Base-by-base conservation (phyloP, 2,113 vertebrate species). In the Hippocampus zosterae region DNA sequence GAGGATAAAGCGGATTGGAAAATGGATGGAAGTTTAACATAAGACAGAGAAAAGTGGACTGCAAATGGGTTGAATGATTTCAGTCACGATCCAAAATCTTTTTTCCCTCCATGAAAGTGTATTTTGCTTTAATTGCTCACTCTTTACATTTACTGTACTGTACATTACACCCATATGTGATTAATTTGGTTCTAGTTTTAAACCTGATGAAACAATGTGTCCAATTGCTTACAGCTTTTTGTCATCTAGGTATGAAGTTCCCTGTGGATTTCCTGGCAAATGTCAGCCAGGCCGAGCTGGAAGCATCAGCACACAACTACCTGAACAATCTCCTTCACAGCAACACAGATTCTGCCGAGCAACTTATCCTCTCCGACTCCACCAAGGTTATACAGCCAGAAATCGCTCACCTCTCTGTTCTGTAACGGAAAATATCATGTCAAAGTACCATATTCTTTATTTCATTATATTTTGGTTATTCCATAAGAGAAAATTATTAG, bases 181-280 rank as follows among this genome's bases (percentile, higher is more conserved):
- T 63, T 33, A 63, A 19, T 40, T 19, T 10, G 13, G 19, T 9
- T 8, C 2, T 6, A 21, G 11, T 63, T 41, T 63, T 41, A 11
- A 64, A 41, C 18, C 37, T 12, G 37, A 42, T 25, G 41, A n/a
- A n/a, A n/a, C n/a, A n/a, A n/a, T n/a, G n/a, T 25, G 63, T 42
- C 11, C 3, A 40, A 25, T 6, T 64, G 8, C 19, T 52, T 18
- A 29, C 5, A 59, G 42, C 41, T 40, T 12, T 62, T 12, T 84
- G 70, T 71, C 25, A 18, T 67, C 4, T 82, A 91, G 93, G 73
- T 71, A 97, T 96, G 95, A 84, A 91, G 64, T 96, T 94, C 85
- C 95, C 95, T 64, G 94, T 97, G 88, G 95, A 98, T 82, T 63
- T 93, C n/a, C 84, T 96, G 87, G 82, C 81, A 44, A 81, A 65